Conservation (phyloP, 2,113 vertebrate genomes). For the Tinamus guttatus region DNA sequence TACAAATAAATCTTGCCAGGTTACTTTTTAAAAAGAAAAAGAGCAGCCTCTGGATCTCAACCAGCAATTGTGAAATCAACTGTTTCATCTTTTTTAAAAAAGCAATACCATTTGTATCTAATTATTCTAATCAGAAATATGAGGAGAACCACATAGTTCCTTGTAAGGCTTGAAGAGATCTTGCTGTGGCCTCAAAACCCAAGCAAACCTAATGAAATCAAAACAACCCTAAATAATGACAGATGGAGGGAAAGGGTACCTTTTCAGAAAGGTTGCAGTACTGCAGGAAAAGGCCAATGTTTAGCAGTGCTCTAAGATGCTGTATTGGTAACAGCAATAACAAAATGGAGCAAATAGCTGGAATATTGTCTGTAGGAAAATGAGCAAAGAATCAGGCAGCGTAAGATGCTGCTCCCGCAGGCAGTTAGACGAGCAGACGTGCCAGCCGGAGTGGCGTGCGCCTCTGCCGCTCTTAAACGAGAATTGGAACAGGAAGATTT, state of each 20-base stretch:
- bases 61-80: not conserved
- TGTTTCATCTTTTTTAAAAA: not conserved
- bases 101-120: not conserved
- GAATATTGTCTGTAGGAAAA: not conserved
- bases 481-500: not conserved
- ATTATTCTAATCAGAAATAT: conserved; percentile 4
- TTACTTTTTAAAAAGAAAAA: not conserved
- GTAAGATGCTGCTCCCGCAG: not conserved
- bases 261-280: not conserved
- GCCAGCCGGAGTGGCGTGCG: not conserved
- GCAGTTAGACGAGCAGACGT: not conserved
- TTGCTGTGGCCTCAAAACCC: not conserved
- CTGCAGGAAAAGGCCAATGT: not conserved
- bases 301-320: not conserved
- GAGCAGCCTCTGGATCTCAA: not conserved
- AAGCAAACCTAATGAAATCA: not conserved
- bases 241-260: not conserved
- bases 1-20: not conserved
- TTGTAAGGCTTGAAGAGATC: not conserved
- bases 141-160: not conserved
- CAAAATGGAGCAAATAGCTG: not conserved
- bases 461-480: not conserved
- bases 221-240: not conserved
- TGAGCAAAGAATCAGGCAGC: not conserved
- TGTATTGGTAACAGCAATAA: not conserved